Conservation (phyloP, 2,113 vertebrate genomes). For the Aptenodytes patagonicus region DNA sequence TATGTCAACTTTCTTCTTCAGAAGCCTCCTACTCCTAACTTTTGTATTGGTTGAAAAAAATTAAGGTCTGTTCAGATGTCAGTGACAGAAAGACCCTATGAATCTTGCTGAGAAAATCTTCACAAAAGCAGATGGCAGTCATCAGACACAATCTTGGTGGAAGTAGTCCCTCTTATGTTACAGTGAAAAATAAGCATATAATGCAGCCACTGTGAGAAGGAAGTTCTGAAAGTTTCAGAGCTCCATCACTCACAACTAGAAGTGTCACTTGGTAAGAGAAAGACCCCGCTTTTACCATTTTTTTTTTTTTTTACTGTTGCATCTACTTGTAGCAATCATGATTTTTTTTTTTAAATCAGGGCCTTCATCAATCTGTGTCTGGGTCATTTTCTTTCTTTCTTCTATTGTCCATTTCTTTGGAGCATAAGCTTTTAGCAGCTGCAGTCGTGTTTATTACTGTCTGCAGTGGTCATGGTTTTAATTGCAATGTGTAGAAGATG, state of each 20-base stretch:
- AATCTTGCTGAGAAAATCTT: not conserved
- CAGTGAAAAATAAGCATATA: not conserved
- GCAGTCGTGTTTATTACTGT: not conserved
- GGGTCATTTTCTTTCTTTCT: not conserved
- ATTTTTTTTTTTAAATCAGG: not conserved
- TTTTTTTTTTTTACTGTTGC: not conserved
- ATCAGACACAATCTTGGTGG: not conserved
- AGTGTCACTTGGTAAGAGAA: not conserved
- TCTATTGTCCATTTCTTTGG: not conserved
- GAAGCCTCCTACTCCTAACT: not conserved
- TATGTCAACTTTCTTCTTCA: not conserved
- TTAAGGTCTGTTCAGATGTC: not conserved
- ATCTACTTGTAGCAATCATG: not conserved
- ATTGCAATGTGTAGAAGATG: not conserved
- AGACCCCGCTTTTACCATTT: fast-evolving
- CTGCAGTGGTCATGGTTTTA: not conserved
- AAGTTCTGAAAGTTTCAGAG: not conserved
- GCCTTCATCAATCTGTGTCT: not conserved
- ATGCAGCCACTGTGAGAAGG: not conserved
- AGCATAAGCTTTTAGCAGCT: not conserved
- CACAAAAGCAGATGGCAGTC: not conserved
- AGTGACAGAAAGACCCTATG: not conserved
- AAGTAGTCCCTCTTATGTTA: not conserved
- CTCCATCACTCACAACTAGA: not conserved
- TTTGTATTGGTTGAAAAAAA: not conserved